phyloP scores from a whole-genome alignment of 2,888 invertebrate genomes.

The Lepidocyrtoides sp. region DNA sequence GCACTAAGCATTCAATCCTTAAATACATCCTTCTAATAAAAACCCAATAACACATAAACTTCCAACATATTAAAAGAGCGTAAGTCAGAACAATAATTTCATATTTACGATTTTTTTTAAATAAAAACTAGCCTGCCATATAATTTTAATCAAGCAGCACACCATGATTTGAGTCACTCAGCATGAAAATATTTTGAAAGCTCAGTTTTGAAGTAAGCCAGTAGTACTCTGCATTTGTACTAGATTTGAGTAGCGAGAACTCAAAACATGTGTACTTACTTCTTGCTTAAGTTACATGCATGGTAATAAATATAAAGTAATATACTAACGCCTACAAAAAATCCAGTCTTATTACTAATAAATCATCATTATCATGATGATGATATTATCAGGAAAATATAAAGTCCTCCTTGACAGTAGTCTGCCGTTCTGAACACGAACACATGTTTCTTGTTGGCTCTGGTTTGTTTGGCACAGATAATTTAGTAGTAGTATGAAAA shows the following conservation, averaged over 20 bases:
- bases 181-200: background rate
- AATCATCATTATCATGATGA: background rate
- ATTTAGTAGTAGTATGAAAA: background rate
- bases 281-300: background rate
- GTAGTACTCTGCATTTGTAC: too few species aligned
- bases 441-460: constrained; percentile 31
- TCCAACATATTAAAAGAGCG: too few species aligned
- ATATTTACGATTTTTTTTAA: too few species aligned
- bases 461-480: constrained; percentile 12
- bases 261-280: background rate
- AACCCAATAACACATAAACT: too few species aligned
- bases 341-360: background rate
- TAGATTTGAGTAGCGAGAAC: background rate
- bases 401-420: background rate
- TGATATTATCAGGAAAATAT: background rate
- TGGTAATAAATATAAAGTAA: background rate
- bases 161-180: too few species aligned
- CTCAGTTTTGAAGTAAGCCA: too few species aligned
- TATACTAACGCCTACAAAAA: background rate
- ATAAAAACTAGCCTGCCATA: too few species aligned
- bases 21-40: too few species aligned
- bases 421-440: background rate
- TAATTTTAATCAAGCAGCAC: too few species aligned
- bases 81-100: too few species aligned
- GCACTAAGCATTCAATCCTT: too few species aligned